Evolutionary conservation across 2,797 vertebrate species (phyloP), one percentile per base, ranked within the genome.

Genomic region (Rachycentron canadum): DNA sequence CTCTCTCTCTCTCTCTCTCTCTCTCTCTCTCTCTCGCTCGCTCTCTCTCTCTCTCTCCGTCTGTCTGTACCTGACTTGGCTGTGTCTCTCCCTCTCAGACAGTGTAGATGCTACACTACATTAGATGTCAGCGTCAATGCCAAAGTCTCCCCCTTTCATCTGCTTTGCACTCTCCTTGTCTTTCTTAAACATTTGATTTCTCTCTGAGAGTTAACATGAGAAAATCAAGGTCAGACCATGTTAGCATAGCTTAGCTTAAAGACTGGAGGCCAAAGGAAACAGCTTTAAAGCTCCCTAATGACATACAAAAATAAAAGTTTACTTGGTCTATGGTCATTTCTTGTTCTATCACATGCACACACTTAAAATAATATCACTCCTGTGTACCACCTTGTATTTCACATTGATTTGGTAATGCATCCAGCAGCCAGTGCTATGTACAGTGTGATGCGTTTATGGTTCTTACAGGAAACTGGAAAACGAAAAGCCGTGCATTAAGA

Each of bases 391-490:
- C 30, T 32, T 43, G 23, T 19, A 9, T 61, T 40, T 28, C 3
- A 26, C 11, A 64, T 72, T 50, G 19, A 67, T 77, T 65, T 21
- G 32, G 40, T 50, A 66, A 50, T 38, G 63, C 43, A 57, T 47
- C 43, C 23, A 32, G 66, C 47, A 47, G 28, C 40, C 14, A 19
- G 7, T 30, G 21, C 34, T 36, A 21, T 23, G 13, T 17, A 19
- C 52, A 17, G 23, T 52, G 11, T 0, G 36, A 5, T 45, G 50
- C 65, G 49, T 75, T 76, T 64, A 47, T 63, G 69, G n/a, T 25
- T 76, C 63, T 72, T 81, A 74, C 78, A 25, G 78, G 77, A 92
- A 88, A 59, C 77, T 45, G 34, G 16, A 43, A 62, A 79, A 75
- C 76, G 52, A 28, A 25, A 56, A 53, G 38, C 16, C 6, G 16